Percentiles rank a stretch among this genome's conserved stretches.
phyloP scores from a whole-genome alignment of 2,113 vertebrate genomes.

The Cyanoramphus novaezelandiae region DNA sequence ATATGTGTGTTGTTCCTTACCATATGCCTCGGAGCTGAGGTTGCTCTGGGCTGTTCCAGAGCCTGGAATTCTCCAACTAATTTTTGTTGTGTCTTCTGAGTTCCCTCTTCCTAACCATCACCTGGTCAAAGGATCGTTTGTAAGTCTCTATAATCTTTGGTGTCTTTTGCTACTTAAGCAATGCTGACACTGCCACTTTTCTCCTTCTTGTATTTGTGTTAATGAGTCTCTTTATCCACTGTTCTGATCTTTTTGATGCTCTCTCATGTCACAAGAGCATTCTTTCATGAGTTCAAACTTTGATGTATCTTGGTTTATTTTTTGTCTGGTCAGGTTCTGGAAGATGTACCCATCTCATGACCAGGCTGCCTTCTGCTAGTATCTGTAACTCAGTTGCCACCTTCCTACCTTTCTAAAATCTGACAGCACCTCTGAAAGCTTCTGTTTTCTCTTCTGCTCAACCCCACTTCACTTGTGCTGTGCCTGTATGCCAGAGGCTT shows the following conservation, averaged over 20 bases:
- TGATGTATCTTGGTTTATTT: neutral
- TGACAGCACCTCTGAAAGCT: neutral
- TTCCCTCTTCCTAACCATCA: neutral
- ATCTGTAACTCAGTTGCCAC: neutral
- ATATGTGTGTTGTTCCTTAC: neutral
- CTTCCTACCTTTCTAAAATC: neutral
- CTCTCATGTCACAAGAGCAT: neutral
- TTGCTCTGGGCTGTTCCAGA: neutral
- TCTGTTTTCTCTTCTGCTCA: neutral
- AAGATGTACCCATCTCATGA: neutral
- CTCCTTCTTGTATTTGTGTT: neutral
- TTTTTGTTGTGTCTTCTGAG: fast-evolving
- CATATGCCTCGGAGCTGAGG: fast-evolving
- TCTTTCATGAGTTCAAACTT: neutral
- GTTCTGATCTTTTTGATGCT: neutral
- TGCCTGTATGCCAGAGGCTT: neutral
- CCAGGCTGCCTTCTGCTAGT: neutral
- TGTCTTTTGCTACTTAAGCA: neutral
- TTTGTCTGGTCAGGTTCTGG: neutral
- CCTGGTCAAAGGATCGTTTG: neutral
- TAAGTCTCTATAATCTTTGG: neutral
- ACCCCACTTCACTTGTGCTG: neutral
- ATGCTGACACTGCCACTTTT: neutral
- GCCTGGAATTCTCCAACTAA: neutral
- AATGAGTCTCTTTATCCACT: neutral